Conservation (phyloP, 2,888 invertebrate genomes). For the Hyppa rectilinea region DNA sequence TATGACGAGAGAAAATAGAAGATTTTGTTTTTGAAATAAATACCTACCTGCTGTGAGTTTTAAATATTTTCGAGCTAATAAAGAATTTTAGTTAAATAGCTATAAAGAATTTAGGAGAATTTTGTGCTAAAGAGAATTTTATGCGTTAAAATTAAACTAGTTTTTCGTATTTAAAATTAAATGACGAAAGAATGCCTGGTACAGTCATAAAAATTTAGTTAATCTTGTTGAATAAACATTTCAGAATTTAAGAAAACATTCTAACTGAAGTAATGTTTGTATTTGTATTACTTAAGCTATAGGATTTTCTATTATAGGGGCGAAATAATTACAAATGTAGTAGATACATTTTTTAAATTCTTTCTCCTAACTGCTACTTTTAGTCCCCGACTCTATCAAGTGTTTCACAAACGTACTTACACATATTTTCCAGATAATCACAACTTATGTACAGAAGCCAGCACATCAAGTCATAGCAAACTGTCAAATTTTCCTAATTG, state of each 20-base stretch:
- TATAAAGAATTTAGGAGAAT: constrained; percentile 7
- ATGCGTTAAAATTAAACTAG: background rate
- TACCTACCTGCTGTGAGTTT: constrained; percentile 23
- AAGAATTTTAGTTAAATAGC: constrained; percentile 18
- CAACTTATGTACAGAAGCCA: too few relatives aligned
- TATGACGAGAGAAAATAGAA: constrained; percentile 34
- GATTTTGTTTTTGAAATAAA: constrained; percentile 33
- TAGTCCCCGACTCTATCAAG: background rate
- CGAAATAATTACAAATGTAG: background rate
- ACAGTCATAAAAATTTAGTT: background rate
- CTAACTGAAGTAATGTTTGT: background rate
- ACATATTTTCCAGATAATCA: background rate
- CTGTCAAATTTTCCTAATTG: too few relatives aligned
- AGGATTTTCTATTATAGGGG: background rate
- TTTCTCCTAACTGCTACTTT: background rate
- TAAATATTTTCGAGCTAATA: constrained; percentile 16
- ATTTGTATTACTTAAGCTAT: too few relatives aligned
- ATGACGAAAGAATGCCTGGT: background rate
- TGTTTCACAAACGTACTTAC: background rate
- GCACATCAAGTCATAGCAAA: too few relatives aligned
- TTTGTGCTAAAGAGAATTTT: background rate
- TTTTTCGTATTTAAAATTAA: background rate
- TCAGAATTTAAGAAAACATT: background rate
- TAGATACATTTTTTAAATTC: background rate
- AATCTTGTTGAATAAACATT: background rate